Base-by-base conservation (phyloP, 1,140 invertebrate genomes). In the Diorhabda carinulata region DNA sequence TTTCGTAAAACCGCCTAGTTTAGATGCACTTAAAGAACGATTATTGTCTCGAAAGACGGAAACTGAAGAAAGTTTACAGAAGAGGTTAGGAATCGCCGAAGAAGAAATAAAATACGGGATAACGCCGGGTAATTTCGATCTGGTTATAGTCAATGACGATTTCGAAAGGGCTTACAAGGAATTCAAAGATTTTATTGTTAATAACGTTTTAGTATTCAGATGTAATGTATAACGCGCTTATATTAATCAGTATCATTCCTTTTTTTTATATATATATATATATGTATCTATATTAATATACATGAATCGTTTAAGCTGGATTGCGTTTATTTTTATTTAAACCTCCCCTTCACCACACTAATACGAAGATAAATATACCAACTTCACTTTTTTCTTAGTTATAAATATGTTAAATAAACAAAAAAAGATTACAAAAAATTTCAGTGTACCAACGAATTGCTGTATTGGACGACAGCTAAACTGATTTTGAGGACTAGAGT, bases 1-100 rank as follows among this genome's bases (percentile, higher is more conserved):
- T 7, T 98, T 98, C 80, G 87, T 99, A 10, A 93, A 93, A 82
- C 96, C 98, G 41, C 97, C 98, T 5, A 92, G 88, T 5, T 79
- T 98, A 52, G 83, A 88, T 61, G 90, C 90, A 71, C 82, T 97
- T 73, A 92, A 96, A 78, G 82, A 88, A 67, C 85, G 97, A 65
- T 84, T 99, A 25, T 81, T 87, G 9, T 83, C 81, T 43, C 86
- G 97, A 62, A 90, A 91, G 63, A 98, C 96, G 2, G 97, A 99
- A 84, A 92, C 92, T 8, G 92, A 94, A 74, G 95, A 97, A 67
- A 90, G 89, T 69, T 80, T 99, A 4, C 78, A 86, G 66, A 89
- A 88, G 71, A 85, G 96, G 70, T 82, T 98, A 5, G 81, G 86
- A 10, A 86, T 85, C 61, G 95, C 95, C 1, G 80, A 83, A 72